Percentiles rank a stretch among this genome's conserved stretches.
These are phyloP conservation scores for Cheilosia soror DNA, from an alignment of 2,888 invertebrate species.

Conservation along the genomic window DNA sequence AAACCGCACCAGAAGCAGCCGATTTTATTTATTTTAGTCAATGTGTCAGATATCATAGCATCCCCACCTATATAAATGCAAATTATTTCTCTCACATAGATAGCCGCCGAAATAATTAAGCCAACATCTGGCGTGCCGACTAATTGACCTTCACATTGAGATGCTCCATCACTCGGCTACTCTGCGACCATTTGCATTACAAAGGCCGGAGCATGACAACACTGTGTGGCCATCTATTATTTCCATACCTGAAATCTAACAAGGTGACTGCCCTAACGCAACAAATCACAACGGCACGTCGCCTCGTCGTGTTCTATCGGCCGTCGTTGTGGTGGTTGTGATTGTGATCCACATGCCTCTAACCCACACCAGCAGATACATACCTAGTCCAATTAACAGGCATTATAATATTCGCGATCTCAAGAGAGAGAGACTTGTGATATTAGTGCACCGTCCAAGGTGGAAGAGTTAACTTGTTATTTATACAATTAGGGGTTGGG, in stretches of 20 bases:
- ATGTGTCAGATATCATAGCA: slow-evolving; percentile 7
- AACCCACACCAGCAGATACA: neutral
- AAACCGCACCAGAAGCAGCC: neutral
- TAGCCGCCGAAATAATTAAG: slow-evolving; percentile 19
- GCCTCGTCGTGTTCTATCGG: slow-evolving; percentile 8
- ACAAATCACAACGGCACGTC: slow-evolving; percentile 20
- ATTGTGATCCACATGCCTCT: slow-evolving; percentile 46
- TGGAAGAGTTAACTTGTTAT: slow-evolving; percentile 49
- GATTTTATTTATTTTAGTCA: neutral
- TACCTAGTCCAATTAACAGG: slow-evolving; percentile 37
- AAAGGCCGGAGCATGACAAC: slow-evolving; percentile 45
- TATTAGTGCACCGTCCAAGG: slow-evolving; percentile 36
- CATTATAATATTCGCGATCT: slow-evolving; percentile 56
- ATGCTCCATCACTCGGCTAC: slow-evolving; percentile 52
- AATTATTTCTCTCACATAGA: slow-evolving; percentile 11
- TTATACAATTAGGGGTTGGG: slow-evolving; percentile 65
- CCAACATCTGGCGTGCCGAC: slow-evolving; percentile 9
- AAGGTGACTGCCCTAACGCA: slow-evolving; percentile 71
- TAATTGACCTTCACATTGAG: slow-evolving; percentile 63
- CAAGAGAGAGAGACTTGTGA: slow-evolving; percentile 19
- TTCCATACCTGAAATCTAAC: slow-evolving; percentile 42
- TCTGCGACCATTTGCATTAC: slow-evolving; percentile 51
- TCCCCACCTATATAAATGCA: slow-evolving; percentile 14
- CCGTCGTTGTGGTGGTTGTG: neutral
- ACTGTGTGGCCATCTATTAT: slow-evolving; percentile 3